These are phyloP conservation scores for Clusia tigrina DNA, from an alignment of 2,888 invertebrate species.

Conservation along the genomic window DNA sequence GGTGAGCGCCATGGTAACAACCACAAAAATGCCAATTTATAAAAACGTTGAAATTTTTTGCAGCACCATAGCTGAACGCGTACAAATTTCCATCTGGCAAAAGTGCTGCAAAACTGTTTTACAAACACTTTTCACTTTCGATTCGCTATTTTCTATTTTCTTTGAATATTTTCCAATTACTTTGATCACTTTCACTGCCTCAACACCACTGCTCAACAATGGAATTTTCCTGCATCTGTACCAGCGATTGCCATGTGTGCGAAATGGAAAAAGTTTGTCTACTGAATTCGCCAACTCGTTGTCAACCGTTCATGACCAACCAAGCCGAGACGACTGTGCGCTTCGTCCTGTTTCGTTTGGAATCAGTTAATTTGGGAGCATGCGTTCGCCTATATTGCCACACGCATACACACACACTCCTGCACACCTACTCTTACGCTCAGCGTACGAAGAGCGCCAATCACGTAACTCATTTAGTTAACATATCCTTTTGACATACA, in stretches of 20 bases:
- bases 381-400: constrained; percentile 21
- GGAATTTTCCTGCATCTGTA: background rate
- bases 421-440: background rate
- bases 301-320: too few species aligned
- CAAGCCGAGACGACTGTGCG: background rate
- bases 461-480: too few species aligned
- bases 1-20: too few species aligned
- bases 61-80: too few species aligned
- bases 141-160: background rate
- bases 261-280: constrained; percentile 59
- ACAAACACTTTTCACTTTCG: background rate
- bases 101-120: background rate
- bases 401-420: constrained; percentile 19
- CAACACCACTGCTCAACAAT: background rate
- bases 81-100: background rate
- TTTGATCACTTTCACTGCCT: background rate
- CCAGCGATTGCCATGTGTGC: constrained; percentile 45
- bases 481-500: too few species aligned
- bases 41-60: too few species aligned
- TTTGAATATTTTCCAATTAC: background rate
- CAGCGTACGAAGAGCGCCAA: background rate
- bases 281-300: constrained; percentile 51
- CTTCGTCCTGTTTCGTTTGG: constrained; percentile 23
- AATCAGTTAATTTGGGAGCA: background rate
- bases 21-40: too few species aligned